These are phyloP conservation scores for Lasioglossum morio DNA, from an alignment of 2,888 invertebrate genomes.

Conservation along the genomic window DNA sequence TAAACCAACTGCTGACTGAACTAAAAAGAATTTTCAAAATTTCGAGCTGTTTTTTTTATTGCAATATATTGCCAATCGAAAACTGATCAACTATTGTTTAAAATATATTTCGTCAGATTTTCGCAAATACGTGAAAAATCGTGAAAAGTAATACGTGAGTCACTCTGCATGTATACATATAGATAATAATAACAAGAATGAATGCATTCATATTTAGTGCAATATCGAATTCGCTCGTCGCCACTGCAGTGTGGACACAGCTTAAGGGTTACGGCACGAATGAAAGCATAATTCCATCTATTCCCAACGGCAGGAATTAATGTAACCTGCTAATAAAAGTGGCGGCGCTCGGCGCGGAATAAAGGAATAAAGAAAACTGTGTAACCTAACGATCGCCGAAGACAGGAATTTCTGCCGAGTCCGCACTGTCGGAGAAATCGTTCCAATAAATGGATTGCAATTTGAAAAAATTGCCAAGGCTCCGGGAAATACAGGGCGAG, in stretches of 20 bases:
- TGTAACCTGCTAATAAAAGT: not conserved
- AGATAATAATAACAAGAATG: no score
- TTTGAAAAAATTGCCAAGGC: slow-evolving; percentile 17
- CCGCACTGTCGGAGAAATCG: not conserved
- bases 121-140: no score
- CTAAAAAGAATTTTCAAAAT: no score
- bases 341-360: no score
- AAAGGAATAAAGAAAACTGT: not conserved
- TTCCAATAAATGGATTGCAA: slow-evolving; percentile 21
- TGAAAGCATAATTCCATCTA: not conserved
- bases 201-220: no score
- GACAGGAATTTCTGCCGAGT: slow-evolving; percentile 7
- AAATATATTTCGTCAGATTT: no score
- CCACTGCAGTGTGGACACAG: not conserved
- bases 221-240: not conserved
- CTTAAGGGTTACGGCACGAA: not conserved
- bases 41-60: no score
- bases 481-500: not conserved
- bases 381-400: not conserved
- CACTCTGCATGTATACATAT: no score
- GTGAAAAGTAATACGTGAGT: no score
- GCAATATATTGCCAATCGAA: no score
- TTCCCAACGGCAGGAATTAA: not conserved
- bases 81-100: no score
- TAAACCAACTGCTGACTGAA: no score